These are phyloP conservation scores for Psix sp. DNA, from an alignment of 1,140 invertebrate species.

Conservation along the genomic window DNA sequence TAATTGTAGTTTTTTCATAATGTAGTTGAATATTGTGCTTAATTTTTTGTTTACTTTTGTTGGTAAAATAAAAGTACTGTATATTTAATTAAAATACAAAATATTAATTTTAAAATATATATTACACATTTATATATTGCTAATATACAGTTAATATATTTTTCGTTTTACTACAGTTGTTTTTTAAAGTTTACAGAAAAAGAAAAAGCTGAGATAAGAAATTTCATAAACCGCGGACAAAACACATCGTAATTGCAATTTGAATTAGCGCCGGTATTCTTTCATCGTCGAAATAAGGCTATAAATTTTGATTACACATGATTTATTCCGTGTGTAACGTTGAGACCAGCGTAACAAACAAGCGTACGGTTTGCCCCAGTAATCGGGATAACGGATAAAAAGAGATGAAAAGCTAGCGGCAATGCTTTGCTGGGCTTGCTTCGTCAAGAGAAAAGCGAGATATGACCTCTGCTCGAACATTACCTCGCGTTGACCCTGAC, in stretches of 20 bases:
- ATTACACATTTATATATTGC: too few species aligned
- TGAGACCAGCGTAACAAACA: conserved; percentile 13
- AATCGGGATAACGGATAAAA: conserved; percentile 4
- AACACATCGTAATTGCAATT: conserved; percentile 10
- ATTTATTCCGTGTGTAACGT: conserved; percentile 24
- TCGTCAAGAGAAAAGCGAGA: conserved; percentile 7
- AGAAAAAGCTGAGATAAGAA: too few species aligned
- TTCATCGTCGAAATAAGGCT: conserved; percentile 20
- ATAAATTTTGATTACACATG: conserved; percentile 41
- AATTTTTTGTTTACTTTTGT: too few species aligned
- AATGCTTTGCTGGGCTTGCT: conserved; percentile 11
- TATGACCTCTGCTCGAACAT: conserved; percentile 16
- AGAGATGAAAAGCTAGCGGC: conserved; percentile 23
- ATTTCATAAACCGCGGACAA: too few species aligned
- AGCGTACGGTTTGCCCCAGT: conserved; percentile 10
- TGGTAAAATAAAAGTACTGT: too few species aligned
- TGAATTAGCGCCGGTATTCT: conserved; percentile 17
- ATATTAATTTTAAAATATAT: too few species aligned
- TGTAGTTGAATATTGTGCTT: too few species aligned
- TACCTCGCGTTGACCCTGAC: conserved; percentile 17
- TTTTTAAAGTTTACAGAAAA: too few species aligned
- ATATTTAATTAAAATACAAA: too few species aligned
- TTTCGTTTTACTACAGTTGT: too few species aligned
- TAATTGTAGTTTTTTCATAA: too few species aligned
- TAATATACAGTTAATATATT: too few species aligned